A percentile compares a stretch with the other conserved stretches of the same genome.
phyloP scores from a whole-genome alignment of 2,888 invertebrate species.

The Theodoxus fluviatilis region DNA sequence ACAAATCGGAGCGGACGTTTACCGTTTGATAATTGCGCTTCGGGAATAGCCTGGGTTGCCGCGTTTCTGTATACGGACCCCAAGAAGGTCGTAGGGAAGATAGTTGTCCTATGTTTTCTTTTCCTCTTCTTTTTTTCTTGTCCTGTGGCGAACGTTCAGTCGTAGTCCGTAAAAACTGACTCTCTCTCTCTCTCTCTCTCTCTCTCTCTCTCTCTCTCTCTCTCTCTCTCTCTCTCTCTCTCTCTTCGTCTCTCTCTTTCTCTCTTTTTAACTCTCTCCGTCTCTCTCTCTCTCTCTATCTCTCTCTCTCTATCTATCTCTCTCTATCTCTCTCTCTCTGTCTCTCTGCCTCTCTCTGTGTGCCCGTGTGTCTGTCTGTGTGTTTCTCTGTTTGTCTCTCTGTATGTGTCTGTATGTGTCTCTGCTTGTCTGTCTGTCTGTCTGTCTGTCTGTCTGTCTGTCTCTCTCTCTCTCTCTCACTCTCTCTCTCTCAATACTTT shows the following conservation, averaged over 20 bases:
- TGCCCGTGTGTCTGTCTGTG: background rate
- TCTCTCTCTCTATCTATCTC: background rate
- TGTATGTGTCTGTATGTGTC: background rate
- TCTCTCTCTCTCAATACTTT: too few species aligned
- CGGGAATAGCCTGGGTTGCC: too few species aligned
- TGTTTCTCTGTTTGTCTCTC: background rate
- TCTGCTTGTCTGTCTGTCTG: background rate
- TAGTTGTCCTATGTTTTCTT: background rate
- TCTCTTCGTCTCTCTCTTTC: background rate
- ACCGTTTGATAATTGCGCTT: too few species aligned
- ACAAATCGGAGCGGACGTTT: too few species aligned
- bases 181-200: background rate
- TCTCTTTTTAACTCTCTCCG: background rate
- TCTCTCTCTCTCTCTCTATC: background rate
- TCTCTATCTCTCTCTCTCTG: background rate
- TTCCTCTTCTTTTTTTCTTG: background rate
- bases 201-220: constrained; percentile 7
- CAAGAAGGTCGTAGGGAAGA: background rate
- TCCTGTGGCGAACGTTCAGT: background rate
- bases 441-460: background rate
- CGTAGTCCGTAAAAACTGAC: background rate
- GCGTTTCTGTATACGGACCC: background rate
- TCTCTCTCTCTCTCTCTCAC: background rate
- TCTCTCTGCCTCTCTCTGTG: background rate
- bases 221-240: constrained; percentile 2